Percentiles rank a stretch among this genome's conserved stretches.
These are phyloP conservation scores for Hydrochoerus hydrochaeris DNA, from an alignment of 2,113 vertebrate genomes.

Conservation along the genomic window DNA sequence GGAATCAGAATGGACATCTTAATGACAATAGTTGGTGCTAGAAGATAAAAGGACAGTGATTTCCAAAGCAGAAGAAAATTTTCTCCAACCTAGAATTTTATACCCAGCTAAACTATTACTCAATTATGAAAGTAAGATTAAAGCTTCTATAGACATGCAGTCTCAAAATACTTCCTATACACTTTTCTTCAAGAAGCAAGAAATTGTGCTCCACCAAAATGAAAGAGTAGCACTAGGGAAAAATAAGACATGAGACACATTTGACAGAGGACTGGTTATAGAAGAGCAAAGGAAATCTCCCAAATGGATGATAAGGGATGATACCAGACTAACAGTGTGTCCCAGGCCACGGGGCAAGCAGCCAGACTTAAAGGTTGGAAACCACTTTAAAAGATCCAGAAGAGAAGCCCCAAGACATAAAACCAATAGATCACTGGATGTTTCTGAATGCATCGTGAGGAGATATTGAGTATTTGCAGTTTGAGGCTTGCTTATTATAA, in stretches of 20 bases:
- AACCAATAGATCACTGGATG: not conserved
- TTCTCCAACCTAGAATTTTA: conserved; percentile 44
- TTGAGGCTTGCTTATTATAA: not conserved
- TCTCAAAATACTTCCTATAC: not conserved
- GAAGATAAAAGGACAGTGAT: not conserved
- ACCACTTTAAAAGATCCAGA: conserved; percentile 8
- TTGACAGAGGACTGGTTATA: not conserved
- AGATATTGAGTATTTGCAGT: not conserved
- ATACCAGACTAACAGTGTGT: not conserved
- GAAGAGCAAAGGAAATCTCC: not conserved
- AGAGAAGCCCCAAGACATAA: not conserved
- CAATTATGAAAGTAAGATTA: conserved; percentile 17
- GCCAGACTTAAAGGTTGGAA: not conserved
- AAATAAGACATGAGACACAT: not conserved
- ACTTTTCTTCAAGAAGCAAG: not conserved
- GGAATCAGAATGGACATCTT: not conserved
- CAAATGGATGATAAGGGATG: not conserved
- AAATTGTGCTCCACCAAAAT: not conserved
- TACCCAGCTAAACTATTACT: conserved; percentile 11
- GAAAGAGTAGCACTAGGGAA: not conserved
- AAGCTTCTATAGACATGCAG: not conserved
- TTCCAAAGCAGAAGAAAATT: conserved; percentile 24
- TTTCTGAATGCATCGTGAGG: not conserved
- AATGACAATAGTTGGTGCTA: not conserved
- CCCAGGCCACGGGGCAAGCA: not conserved